A percentile compares a stretch with the other conserved stretches of the same genome.
Conservation (phyloP, 2,113 vertebrate genomes). For the Dendrocopos noguchii region DNA sequence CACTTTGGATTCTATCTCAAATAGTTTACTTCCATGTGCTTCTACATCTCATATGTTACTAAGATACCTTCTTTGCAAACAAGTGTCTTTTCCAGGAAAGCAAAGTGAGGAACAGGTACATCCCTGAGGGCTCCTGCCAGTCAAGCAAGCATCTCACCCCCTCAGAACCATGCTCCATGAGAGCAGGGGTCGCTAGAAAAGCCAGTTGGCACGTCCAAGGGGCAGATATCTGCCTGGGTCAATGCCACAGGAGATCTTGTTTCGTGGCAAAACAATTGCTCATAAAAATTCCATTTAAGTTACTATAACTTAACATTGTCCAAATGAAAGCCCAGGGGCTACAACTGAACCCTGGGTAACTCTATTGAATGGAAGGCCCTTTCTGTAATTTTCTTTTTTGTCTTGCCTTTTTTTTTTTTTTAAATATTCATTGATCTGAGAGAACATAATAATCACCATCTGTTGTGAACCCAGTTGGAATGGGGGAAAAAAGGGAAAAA, state of each 20-base stretch:
- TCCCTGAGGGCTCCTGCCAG: neutral
- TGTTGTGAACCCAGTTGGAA: conserved; percentile 44
- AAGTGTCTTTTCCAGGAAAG: neutral
- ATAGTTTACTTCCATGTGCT: neutral
- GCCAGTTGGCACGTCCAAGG: neutral
- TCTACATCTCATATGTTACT: neutral
- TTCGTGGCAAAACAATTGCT: conserved; percentile 39
- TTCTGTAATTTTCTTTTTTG: neutral
- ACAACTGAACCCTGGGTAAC: conserved; percentile 35
- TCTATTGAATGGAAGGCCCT: conserved; percentile 24
- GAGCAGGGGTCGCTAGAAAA: neutral
- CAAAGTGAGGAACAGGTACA: neutral
- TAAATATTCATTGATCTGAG: conserved; percentile 49
- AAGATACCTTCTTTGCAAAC: neutral
- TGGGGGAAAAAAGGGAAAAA: neutral
- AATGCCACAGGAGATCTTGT: neutral
- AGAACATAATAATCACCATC: conserved; percentile 64
- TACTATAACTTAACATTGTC: conserved; percentile 50
- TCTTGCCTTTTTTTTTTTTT: neutral
- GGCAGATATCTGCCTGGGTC: conserved; percentile 10
- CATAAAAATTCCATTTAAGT: conserved; percentile 61
- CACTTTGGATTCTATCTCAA: neutral
- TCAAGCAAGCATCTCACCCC: neutral
- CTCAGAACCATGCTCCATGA: neutral
- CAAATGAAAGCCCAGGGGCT: conserved; percentile 54